Conservation (phyloP, 2,113 vertebrate genomes). For the Poeciliopsis prolifica region DNA sequence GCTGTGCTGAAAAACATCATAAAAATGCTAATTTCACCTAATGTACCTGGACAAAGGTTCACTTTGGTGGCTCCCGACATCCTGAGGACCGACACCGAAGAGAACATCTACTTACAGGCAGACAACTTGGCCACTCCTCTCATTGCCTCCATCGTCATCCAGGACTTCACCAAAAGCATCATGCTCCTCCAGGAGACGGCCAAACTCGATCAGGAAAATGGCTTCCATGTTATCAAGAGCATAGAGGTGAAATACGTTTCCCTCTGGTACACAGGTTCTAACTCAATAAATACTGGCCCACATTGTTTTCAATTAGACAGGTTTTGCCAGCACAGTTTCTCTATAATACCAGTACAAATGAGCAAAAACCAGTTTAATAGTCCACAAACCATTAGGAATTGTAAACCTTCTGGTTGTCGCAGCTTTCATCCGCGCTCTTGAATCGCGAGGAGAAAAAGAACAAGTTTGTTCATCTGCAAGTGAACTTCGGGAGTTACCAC, state of each 20-base stretch:
- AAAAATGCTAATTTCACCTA: neutral
- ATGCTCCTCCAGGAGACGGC: conserved; percentile 31
- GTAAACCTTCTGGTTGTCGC: neutral
- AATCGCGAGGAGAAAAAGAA: conserved; percentile 49
- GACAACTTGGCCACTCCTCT: neutral
- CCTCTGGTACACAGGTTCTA: neutral
- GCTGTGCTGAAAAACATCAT: no score
- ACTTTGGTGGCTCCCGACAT: conserved; percentile 70
- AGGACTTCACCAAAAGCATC: conserved; percentile 11
- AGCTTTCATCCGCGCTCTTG: conserved; percentile 68
- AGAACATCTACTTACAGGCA: conserved; percentile 75
- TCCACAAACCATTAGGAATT: neutral
- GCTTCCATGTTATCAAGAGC: conserved; percentile 53
- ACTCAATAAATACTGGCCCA: neutral
- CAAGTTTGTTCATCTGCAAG: conserved; percentile 69
- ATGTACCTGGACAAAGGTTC: conserved; percentile 51
- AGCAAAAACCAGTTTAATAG: neutral
- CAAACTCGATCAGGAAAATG: conserved; percentile 52
- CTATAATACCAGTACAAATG: neutral
- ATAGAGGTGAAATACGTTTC: conserved; percentile 63
- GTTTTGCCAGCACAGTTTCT: neutral
- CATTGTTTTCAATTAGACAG: neutral
- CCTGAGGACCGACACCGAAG: conserved; percentile 69
- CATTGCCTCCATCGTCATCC: conserved; percentile 48
- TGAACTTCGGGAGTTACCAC: conserved; percentile 45